Conservation (phyloP, 2,888 invertebrate species). For the Caenorhabditis imperialis region DNA sequence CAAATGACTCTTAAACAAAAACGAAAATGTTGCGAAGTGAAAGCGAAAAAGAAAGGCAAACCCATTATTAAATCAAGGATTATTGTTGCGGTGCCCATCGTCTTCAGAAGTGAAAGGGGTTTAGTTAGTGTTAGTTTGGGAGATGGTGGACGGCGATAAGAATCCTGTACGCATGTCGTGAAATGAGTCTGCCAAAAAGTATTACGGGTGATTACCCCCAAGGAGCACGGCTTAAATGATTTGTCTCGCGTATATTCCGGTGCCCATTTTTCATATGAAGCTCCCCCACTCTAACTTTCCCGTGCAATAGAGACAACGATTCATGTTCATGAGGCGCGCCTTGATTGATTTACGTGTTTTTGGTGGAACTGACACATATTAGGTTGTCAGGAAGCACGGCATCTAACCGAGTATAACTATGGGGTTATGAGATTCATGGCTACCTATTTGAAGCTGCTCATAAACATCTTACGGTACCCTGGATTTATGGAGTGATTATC, state of each 20-base stretch:
- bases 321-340: conserved; percentile 15
- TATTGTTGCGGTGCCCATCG: conserved; percentile 25
- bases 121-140: conserved; percentile 37
- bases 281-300: background rate
- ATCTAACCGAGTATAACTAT: conserved; percentile 32
- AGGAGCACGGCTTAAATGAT: conserved; percentile 52
- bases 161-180: conserved; percentile 55
- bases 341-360: conserved; percentile 59
- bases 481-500: conserved; percentile 32
- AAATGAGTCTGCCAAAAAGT: conserved; percentile 56
- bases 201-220: conserved; percentile 54
- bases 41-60: conserved; percentile 8
- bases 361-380: conserved; percentile 57
- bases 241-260: conserved; percentile 56
- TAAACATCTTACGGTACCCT: conserved; percentile 19
- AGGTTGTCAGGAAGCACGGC: conserved; percentile 57
- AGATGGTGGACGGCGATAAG: conserved; percentile 38
- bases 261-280: conserved; percentile 46
- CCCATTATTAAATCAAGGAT: conserved; percentile 56
- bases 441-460: conserved; percentile 26
- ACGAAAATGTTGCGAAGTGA: background rate
- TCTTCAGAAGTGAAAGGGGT: conserved; percentile 28
- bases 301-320: conserved; percentile 4
- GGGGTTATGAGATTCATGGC: conserved; percentile 52
- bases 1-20: background rate